These are phyloP conservation scores for Otus sunia DNA, from an alignment of 2,113 vertebrate species.

Conservation along the genomic window DNA sequence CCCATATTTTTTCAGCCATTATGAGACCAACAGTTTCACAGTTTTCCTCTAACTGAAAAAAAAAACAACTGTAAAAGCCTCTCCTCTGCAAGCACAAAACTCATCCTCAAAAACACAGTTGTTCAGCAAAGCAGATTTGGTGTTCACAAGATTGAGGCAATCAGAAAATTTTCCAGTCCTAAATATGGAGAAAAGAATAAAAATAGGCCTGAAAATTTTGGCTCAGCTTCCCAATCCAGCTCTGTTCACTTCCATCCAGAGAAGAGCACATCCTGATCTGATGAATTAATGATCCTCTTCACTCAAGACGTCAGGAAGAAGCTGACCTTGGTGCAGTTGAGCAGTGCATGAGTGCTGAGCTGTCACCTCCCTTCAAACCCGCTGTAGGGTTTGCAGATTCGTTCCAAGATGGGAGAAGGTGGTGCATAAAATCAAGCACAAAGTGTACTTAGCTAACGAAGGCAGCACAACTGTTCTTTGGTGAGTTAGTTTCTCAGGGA, in stretches of 20 bases:
- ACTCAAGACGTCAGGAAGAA: neutral
- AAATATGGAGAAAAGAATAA: slow-evolving; percentile 32
- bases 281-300: slow-evolving; percentile 38
- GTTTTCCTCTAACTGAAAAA: neutral
- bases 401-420: neutral
- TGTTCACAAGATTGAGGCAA: neutral
- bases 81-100: neutral
- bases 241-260: neutral
- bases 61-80: neutral
- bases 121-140: neutral
- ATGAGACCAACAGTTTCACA: neutral
- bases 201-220: slow-evolving; percentile 42
- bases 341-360: neutral
- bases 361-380: neutral
- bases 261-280: slow-evolving; percentile 32
- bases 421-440: neutral
- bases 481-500: neutral
- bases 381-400: neutral
- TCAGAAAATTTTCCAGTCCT: slow-evolving; percentile 16
- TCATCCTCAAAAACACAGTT: neutral
- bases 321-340: neutral
- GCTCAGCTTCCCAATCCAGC: neutral
- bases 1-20: neutral
- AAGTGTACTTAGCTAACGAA: neutral
- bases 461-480: neutral